phyloP scores from a whole-genome alignment of 53 echinoderm and acorn worm species.

The Temnopleurus reevesii region DNA sequence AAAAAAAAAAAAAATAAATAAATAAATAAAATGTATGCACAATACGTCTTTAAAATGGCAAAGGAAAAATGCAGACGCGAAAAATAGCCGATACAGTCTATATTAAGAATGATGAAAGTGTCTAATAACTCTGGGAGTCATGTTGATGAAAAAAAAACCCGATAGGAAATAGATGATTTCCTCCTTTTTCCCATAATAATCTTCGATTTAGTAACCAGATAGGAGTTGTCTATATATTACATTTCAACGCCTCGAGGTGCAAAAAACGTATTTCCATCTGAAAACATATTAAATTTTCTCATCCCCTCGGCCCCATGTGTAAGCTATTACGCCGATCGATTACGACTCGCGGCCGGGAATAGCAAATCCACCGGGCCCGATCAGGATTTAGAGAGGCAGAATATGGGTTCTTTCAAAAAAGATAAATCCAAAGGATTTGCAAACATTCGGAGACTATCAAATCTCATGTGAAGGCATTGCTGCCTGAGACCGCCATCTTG shows the following conservation, averaged over 20 bases:
- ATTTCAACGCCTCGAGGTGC: background rate
- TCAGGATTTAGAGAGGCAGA: background rate
- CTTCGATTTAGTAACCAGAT: background rate
- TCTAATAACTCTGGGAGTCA: no score
- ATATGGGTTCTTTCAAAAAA: background rate
- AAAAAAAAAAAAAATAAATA: no score
- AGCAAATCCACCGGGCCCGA: background rate
- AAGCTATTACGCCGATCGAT: constrained; percentile 16
- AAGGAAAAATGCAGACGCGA: no score
- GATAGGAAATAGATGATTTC: background rate
- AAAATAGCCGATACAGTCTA: no score
- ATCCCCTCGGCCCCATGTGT: background rate
- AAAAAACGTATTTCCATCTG: constrained; percentile 16
- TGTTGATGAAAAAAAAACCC: background rate
- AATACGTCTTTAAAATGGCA: no score
- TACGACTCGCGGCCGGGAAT: background rate
- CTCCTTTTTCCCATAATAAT: background rate
- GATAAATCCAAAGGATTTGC: background rate
- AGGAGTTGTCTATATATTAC: background rate
- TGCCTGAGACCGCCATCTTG: background rate
- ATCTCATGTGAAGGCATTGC: background rate
- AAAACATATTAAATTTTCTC: constrained; percentile 1
- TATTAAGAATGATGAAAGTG: no score
- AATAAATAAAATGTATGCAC: no score
- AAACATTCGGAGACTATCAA: background rate